Base-by-base conservation (phyloP, 2,888 invertebrate species). In the Mythimna vitellina region DNA sequence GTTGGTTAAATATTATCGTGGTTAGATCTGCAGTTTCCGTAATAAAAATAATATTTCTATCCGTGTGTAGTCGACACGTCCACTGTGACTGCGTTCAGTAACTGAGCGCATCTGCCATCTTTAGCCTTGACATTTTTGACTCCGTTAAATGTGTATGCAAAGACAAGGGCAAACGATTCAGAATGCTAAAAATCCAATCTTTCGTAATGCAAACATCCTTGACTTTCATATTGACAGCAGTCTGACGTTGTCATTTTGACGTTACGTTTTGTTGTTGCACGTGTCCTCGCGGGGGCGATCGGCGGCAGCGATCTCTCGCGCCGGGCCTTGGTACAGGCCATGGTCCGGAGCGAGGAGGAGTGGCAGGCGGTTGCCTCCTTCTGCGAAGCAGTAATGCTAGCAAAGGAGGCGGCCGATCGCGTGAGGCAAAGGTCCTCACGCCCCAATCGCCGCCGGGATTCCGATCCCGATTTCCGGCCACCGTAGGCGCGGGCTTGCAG, bases 21-120 rank as follows among this genome's bases (percentile, higher is more conserved):
- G 22, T 65, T 67, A 64, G 35, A 67, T 67, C 69, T 46, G 14
- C 25, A 29, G 67, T 54, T 73, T 70, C n/a, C 29, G 54, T 53
- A 58, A 69, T 85, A 71, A 63, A 79, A 85, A 69, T 80, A 72
- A 64, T 73, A 80, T 77, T 83, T 75, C 32, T 6, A 60, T 54
- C 70, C 63, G 42, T 73, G 70, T 58, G 80, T 63, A 17, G 49
- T 62, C 75, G 85, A 86, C 85, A 85, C 85, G 85, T 85, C 82
- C 70, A 32, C 82, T 76, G 8, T 5, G 54, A 58, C 8, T 49
- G 51, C 65, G 83, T 75, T 86, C 67, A 84, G 70, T 64, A 17
- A 75, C 57, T 68, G n/a, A 72, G 35, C 65, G 51, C 61, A 67
- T 70, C 63, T 61, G 22, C 22, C 0, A 64, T 49, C 32, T 77